Evolutionary conservation across 2,113 vertebrate species (phyloP).

Genomic region (Eidolon helvum): DNA sequence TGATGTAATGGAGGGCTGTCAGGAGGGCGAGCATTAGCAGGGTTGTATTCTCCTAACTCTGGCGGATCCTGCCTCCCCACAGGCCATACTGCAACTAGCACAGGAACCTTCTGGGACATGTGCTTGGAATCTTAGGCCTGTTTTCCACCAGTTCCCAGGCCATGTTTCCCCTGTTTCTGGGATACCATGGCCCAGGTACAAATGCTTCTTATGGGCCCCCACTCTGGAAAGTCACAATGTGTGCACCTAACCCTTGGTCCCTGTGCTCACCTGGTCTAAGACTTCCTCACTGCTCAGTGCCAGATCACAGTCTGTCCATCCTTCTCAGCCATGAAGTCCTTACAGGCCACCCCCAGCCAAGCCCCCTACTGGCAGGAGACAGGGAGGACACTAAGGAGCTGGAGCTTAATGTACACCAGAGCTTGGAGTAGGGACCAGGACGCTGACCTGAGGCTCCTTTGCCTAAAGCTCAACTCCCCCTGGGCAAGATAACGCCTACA

Average conservation of each 20-base stretch:
- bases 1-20: no score
- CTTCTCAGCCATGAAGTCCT: background rate
- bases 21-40: background rate
- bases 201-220: background rate
- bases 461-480: background rate
- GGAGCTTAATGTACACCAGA: background rate
- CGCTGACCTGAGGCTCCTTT: background rate
- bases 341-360: background rate
- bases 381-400: background rate
- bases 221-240: background rate
- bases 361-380: background rate
- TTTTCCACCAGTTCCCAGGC: fast-evolving
- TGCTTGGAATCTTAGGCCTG: background rate
- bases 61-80: no score
- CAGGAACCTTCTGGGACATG: no score
- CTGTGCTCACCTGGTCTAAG: background rate
- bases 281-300: background rate
- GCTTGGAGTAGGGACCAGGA: background rate
- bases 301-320: background rate
- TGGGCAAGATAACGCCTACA: background rate
- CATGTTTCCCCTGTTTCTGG: background rate
- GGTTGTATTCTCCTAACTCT: background rate
- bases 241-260: background rate
- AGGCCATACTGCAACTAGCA: no score
- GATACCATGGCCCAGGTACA: fast-evolving